Evolutionary conservation across 2,888 invertebrate genomes (phyloP).

Genomic region (Coelogynopora nodosa): DNA sequence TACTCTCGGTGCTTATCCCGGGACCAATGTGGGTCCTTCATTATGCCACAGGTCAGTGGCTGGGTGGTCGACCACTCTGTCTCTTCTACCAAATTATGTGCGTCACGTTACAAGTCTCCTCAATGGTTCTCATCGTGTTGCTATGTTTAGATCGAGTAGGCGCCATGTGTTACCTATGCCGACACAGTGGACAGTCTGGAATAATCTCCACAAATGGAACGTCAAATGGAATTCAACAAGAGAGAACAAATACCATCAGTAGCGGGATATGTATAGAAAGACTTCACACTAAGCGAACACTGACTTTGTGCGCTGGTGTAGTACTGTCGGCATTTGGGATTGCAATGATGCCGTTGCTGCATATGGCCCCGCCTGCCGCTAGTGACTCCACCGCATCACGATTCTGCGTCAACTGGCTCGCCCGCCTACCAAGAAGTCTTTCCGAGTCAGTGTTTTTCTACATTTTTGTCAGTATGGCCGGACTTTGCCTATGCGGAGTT

Average conservation of each 20-base stretch:
- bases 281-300: background rate
- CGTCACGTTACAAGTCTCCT: conserved; percentile 24
- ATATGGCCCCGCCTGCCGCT: background rate
- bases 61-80: background rate
- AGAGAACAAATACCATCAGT: background rate
- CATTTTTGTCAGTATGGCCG: conserved; percentile 29
- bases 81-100: conserved; percentile 26
- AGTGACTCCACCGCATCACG: background rate
- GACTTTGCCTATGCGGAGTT: conserved; percentile 25
- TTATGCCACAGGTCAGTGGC: conserved; percentile 23
- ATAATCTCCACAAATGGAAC: background rate
- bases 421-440: background rate
- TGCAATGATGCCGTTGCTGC: background rate
- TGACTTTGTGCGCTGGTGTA: background rate
- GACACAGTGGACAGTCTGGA: background rate
- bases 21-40: conserved; percentile 32
- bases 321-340: background rate
- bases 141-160: conserved; percentile 35
- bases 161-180: background rate
- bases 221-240: background rate
- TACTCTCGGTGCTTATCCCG: conserved; percentile 39
- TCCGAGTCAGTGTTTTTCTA: conserved; percentile 26
- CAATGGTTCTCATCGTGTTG: conserved; percentile 32
- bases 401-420: conserved; percentile 36
- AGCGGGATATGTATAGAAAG: background rate